These are phyloP conservation scores for Cheilosia pagana DNA, from an alignment of 2,888 invertebrate genomes.

Conservation along the genomic window DNA sequence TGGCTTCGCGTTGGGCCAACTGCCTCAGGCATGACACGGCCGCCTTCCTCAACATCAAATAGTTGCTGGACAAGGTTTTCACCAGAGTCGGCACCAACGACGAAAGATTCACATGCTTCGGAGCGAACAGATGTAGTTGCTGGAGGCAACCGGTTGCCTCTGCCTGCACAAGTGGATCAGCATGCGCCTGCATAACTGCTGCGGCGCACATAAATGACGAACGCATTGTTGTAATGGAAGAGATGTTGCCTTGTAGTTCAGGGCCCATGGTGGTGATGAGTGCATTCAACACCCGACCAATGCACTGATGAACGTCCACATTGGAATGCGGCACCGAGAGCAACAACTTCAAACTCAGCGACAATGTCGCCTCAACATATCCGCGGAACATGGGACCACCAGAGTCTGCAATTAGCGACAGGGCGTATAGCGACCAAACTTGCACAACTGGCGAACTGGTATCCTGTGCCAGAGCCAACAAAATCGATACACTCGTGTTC, in stretches of 20 bases:
- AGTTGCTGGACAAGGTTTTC: slow-evolving; percentile 93
- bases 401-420: slow-evolving; percentile 97
- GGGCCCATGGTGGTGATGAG: slow-evolving; percentile 99
- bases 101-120: slow-evolving; percentile 95
- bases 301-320: slow-evolving; percentile 96
- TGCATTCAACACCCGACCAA: slow-evolving; percentile 96
- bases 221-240: slow-evolving; percentile 89
- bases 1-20: slow-evolving; percentile 97
- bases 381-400: slow-evolving; percentile 99
- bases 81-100: slow-evolving; percentile 96
- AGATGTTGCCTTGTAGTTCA: slow-evolving; percentile 94
- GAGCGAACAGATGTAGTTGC: slow-evolving; percentile 98
- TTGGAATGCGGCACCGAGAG: slow-evolving; percentile 95
- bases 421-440: slow-evolving; percentile 98
- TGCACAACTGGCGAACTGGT: slow-evolving; percentile 97
- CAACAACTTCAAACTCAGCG: slow-evolving; percentile 94
- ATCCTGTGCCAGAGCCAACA: slow-evolving; percentile 97
- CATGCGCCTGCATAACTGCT: slow-evolving; percentile 95
- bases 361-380: slow-evolving; percentile 97
- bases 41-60: slow-evolving; percentile 95
- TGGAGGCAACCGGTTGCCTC: slow-evolving; percentile 98
- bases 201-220: slow-evolving; percentile 96
- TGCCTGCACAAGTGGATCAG: slow-evolving; percentile 94
- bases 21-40: slow-evolving; percentile 97
- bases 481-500: slow-evolving; percentile 96